Evolutionary conservation across 1,140 invertebrate genomes (phyloP).

Genomic region (Pseudobourletiella spinata): DNA sequence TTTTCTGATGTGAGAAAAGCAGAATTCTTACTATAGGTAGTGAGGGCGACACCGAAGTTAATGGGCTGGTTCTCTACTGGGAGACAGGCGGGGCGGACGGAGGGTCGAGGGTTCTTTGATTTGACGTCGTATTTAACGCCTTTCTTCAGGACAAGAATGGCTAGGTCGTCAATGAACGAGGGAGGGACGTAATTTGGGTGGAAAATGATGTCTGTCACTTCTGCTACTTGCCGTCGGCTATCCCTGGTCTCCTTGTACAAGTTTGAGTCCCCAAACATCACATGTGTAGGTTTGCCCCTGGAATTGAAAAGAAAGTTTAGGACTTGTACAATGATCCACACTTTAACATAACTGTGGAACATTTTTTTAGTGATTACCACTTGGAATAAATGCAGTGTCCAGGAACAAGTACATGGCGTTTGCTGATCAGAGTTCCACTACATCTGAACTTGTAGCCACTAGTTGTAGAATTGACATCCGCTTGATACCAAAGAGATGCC

Average conservation of each 20-base stretch:
- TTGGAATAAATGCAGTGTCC: conserved; percentile 9
- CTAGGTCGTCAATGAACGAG: background rate
- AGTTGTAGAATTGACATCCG: background rate
- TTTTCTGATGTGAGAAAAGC: too few relatives aligned
- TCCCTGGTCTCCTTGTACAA: background rate
- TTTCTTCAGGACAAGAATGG: background rate
- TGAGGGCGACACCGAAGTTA: background rate
- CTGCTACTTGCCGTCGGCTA: background rate
- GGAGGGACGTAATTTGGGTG: conserved; percentile 7
- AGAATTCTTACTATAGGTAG: background rate
- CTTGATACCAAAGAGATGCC: conserved; percentile 7
- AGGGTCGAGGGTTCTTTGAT: conserved; percentile 2
- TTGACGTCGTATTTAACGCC: background rate
- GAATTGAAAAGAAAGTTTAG: too few relatives aligned
- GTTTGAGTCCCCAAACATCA: background rate
- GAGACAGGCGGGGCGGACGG: conserved; percentile 1
- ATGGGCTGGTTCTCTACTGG: background rate
- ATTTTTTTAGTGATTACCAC: too few relatives aligned
- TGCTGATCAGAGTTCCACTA: background rate
- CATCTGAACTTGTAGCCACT: background rate
- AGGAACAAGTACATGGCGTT: background rate
- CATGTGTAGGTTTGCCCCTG: conserved; percentile 9
- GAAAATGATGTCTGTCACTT: background rate
- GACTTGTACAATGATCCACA: background rate
- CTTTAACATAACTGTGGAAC: background rate